Base-by-base conservation (phyloP, 2,888 invertebrate genomes). In the Lottia scabra region DNA sequence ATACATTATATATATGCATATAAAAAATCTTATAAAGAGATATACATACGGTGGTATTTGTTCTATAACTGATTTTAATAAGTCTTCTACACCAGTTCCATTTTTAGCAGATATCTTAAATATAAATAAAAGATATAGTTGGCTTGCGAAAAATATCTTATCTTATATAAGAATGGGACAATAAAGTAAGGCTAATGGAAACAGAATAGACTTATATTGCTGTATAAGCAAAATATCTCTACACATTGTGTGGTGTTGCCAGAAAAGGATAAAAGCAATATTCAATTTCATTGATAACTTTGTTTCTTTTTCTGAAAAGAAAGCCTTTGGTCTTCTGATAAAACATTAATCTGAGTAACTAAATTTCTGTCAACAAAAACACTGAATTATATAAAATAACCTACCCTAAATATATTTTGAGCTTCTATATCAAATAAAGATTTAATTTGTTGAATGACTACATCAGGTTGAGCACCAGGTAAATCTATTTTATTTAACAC, bases 401-500 rank as follows among this genome's bases (percentile, higher is more conserved):
- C 26, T 90, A 95, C 95, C 90, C 93, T 94, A 71, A 98, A 86
- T 12, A 97, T 93, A 66, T 93, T 92, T 0, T 92, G 89, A 1
- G 93, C 91, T 0, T 94, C 92, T 77, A 98, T 94, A 79, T 94
- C 94, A 90, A 99, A 98, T 19, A 98, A 89, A 0, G 92, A 92
- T 71, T 94, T 90, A 76, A 99, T 88, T 87, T 99, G 98, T 62
- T 92, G 91, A 78, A 93, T 92, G 0, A 97, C 96, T 83, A 92
- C 92, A 0, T 95, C 95, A 5, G 98, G 96, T 87, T 97, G 91
- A 0, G 98, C 97, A 89, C 95, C 93, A 82, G 96, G 96, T 70
- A 99, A 91, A 89, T 99, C 99, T 72, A 99, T 96, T 92, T 99
- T 99, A 90, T 99, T 99, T 46, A 99, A 91, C 0, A 97, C 96